phyloP scores from a whole-genome alignment of 2,797 vertebrate genomes.

The Parauchenoglanis ngamensis region DNA sequence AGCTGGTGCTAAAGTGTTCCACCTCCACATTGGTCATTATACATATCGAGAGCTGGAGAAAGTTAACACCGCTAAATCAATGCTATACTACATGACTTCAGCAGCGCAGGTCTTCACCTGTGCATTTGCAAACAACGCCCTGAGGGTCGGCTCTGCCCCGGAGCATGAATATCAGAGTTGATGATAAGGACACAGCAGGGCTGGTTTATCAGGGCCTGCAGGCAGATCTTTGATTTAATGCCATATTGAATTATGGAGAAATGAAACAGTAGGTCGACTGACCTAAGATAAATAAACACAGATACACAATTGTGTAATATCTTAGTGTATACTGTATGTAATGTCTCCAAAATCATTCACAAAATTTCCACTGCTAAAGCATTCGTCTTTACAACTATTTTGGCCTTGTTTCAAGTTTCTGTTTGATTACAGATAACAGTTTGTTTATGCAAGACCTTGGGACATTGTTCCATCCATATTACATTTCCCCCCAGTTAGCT shows the following conservation, averaged over 20 bases:
- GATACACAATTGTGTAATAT: not conserved
- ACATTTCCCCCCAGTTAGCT: not conserved
- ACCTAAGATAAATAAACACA: not conserved
- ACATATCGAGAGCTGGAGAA: constrained; percentile 1
- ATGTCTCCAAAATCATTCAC: not conserved
- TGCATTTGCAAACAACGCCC: not conserved
- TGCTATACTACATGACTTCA: not conserved
- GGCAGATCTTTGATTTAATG: constrained; percentile 1
- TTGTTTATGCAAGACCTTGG: not conserved
- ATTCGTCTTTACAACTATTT: not conserved
- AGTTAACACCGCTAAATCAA: not conserved
- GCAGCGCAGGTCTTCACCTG: constrained; percentile 21
- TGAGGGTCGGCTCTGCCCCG: constrained; percentile 13
- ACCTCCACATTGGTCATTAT: constrained; percentile 1
- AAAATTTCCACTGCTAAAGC: not conserved
- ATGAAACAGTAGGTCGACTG: not conserved
- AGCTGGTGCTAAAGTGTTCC: constrained; percentile 28
- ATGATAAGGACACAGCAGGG: not conserved
- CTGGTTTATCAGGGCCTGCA: not conserved
- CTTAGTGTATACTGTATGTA: not conserved
- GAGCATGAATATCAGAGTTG: constrained; percentile 3
- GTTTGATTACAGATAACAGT: not conserved
- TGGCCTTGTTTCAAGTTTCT: not conserved
- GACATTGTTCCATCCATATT: not conserved
- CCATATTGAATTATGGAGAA: not conserved